Evolutionary conservation across 2,113 vertebrate genomes (phyloP).

Genomic region (Nannospalax galili): DNA sequence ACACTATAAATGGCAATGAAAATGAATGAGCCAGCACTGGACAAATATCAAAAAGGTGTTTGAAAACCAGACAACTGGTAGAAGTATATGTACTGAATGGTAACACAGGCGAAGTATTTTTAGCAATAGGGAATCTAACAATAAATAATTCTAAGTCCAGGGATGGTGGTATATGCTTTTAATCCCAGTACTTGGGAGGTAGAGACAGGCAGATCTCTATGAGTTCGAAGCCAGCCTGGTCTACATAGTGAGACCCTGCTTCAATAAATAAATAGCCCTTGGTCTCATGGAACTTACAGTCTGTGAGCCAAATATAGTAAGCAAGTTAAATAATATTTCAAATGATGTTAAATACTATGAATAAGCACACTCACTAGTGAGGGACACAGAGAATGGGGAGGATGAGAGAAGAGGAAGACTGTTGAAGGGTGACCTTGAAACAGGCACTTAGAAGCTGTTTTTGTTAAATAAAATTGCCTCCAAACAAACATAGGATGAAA

Average conservation of each 20-base stretch:
- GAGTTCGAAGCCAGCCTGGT: no score
- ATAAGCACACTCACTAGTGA: not conserved
- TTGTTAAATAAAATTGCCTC: not conserved
- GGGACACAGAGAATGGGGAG: not conserved
- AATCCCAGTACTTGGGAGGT: no score
- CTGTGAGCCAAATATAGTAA: constrained; percentile 11
- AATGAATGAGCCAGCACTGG: constrained; percentile 14
- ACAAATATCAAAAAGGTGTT: constrained; percentile 25
- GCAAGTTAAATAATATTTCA: constrained; percentile 2
- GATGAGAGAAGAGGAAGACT: not conserved
- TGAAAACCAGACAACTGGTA: not conserved
- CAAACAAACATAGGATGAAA: not conserved
- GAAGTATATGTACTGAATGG: not conserved
- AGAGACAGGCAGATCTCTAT: no score
- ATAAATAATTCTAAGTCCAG: not conserved
- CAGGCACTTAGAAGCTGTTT: not conserved
- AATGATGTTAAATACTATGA: not conserved
- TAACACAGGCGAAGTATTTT: not conserved
- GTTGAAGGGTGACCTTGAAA: not conserved
- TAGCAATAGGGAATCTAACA: not conserved
- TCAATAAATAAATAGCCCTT: not conserved
- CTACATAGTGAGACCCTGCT: no score
- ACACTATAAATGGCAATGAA: constrained; percentile 11
- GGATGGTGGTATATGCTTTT: no score
- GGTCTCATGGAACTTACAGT: constrained; percentile 15